Evolutionary conservation across 2,888 invertebrate species (phyloP), one percentile per base, ranked within the genome.

Genomic region (Rugalucina vietnamica): DNA sequence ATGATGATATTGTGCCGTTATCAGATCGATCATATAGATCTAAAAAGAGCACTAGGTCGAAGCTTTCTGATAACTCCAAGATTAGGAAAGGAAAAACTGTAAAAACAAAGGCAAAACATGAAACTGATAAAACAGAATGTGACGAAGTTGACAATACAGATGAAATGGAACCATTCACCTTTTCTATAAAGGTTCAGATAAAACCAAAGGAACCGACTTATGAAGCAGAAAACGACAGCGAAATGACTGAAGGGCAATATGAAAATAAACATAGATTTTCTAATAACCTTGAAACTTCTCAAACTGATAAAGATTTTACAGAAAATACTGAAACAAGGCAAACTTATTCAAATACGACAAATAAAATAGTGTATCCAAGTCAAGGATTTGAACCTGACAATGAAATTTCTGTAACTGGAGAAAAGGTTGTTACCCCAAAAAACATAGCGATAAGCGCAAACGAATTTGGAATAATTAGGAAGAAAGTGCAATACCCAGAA

Each of bases 121-220:
- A 76, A 54, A 70, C 32, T 14, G 49, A 70, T 14, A 27, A 43
- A 49, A 43, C 21, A 18, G 54, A 32, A 24, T 36, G 49, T 29
- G 29, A 24, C 10, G 80, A 80, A 24, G 43, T 54, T 21, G 57
- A 78, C n/a, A 79, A 80, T 43, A 21, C 49, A 8, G 84, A 82
- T 4, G 88, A 85, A 36, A 39, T 24, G 36, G 86, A 82, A 74
- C 88, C 88, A 2, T 88, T 88, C 39, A 88, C 86, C 65, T 86
- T 88, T 27, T 84, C 86, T 32, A 84, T 88, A 4, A 83, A 79
- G 36, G 88, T 88, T 29, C 76, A 77, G 37, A 84, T 84, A 60
- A 88, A 84, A 72, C 79, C 65, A 18, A 86, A 80, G 71, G 79
- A 85, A 24, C 60, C 76, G 10, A 39, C 12, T 39, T n/a, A 34